These are phyloP conservation scores for Hippocampus guttulatus DNA, from an alignment of 2,113 vertebrate species.

Conservation along the genomic window DNA sequence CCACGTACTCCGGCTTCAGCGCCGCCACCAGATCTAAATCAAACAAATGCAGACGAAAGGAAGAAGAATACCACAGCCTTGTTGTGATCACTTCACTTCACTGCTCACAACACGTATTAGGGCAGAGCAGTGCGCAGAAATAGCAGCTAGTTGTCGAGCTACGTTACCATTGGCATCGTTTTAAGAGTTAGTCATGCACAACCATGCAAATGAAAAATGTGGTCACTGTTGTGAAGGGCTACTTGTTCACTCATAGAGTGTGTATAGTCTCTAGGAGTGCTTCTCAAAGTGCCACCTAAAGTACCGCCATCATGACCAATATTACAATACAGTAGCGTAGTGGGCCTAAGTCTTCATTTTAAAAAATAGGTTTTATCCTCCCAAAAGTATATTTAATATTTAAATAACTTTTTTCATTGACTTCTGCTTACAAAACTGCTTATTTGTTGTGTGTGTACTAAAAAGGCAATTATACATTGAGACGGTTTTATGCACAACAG, in stretches of 20 bases:
- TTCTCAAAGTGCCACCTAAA: neutral
- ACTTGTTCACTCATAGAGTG: neutral
- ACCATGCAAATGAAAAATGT: neutral
- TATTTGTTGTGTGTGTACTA: too few relatives aligned
- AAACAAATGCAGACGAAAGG: conserved; percentile 18
- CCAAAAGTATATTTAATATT: too few relatives aligned
- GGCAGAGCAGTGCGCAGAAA: neutral
- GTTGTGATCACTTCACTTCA: neutral
- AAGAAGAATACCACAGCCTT: neutral
- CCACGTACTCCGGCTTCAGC: conserved; percentile 88
- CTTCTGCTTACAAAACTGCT: too few relatives aligned
- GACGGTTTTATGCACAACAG: too few relatives aligned
- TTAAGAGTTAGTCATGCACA: neutral
- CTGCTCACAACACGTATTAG: neutral
- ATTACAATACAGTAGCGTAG: too few relatives aligned
- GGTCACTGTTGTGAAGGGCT: neutral
- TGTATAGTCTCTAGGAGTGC: neutral
- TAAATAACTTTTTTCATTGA: too few relatives aligned
- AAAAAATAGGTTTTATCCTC: too few relatives aligned
- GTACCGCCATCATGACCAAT: too few relatives aligned
- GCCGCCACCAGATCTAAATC: conserved; percentile 80
- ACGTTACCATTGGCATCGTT: neutral
- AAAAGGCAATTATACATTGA: too few relatives aligned
- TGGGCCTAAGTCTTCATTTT: too few relatives aligned
- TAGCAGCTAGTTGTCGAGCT: neutral